These are phyloP conservation scores for Tiliqua scincoides DNA, from an alignment of 2,113 vertebrate genomes.

Conservation along the genomic window DNA sequence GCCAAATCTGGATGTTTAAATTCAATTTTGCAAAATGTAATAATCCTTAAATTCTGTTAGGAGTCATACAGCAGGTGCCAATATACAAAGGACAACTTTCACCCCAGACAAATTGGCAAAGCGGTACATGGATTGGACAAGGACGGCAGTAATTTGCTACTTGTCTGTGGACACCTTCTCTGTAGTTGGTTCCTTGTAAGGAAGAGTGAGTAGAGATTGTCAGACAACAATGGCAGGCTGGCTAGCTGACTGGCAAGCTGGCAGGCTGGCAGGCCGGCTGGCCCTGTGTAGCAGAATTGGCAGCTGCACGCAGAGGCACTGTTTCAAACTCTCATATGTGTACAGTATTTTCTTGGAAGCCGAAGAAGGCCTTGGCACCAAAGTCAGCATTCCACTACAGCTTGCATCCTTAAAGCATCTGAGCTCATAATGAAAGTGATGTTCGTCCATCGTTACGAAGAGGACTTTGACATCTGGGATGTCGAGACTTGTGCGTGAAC, in stretches of 20 bases:
- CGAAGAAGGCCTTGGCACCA: conserved; percentile 2
- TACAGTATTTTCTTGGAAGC: conserved; percentile 25
- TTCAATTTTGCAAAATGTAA: conserved; percentile 40
- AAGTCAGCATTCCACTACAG: neutral
- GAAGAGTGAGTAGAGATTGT: conserved; percentile 24
- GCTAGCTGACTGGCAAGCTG: neutral
- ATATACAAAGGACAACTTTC: conserved; percentile 38
- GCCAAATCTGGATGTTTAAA: neutral
- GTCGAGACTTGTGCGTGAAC: no score
- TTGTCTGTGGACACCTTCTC: neutral
- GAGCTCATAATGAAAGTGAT: neutral
- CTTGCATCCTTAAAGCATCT: neutral
- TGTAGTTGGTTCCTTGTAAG: conserved; percentile 27
- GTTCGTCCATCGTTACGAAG: no score
- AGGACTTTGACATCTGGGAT: no score
- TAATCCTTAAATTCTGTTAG: conserved; percentile 27
- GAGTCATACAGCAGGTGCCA: conserved; percentile 31
- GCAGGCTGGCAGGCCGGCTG: neutral
- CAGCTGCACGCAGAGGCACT: neutral
- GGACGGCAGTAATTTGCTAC: conserved; percentile 39
- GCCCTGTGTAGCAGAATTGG: conserved; percentile 11
- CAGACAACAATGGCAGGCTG: neutral
- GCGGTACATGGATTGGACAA: conserved; percentile 31
- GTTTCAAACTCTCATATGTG: neutral
- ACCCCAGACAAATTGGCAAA: conserved; percentile 40